Conservation (phyloP, 2,888 invertebrate genomes). For the Nomada ferruginata region DNA sequence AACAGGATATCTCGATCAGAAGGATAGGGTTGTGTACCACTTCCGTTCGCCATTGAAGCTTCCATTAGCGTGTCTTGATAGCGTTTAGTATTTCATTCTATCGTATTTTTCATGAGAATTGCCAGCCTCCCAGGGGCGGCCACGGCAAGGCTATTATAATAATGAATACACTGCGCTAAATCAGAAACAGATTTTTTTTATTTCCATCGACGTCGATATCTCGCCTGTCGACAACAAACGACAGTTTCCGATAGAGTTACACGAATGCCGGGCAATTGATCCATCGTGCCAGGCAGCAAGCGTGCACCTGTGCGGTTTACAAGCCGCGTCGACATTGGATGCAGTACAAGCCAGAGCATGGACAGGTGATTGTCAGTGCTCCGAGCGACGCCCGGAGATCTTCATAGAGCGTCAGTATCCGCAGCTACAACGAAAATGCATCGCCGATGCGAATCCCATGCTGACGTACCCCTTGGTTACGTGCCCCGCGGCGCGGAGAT, state of each 20-base stretch:
- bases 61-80: conserved; percentile 8
- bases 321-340: conserved; percentile 43
- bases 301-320: conserved; percentile 50
- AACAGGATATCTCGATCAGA: conserved; percentile 45
- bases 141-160: neutral
- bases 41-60: conserved; percentile 13
- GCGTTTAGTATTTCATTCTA: neutral
- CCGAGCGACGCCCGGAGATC: conserved; percentile 74
- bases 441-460: conserved; percentile 19
- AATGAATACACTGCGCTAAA: neutral
- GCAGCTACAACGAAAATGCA: conserved; percentile 56
- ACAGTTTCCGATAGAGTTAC: conserved; percentile 37
- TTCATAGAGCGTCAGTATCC: conserved; percentile 67
- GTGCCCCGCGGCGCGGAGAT: conserved; percentile 7
- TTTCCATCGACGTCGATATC: neutral
- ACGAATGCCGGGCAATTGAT: conserved; percentile 58
- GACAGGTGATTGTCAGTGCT: conserved; percentile 83
- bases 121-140: neutral
- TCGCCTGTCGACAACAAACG: neutral
- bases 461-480: conserved; percentile 7
- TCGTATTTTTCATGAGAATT: neutral
- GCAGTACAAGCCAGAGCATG: conserved; percentile 73
- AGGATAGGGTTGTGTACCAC: conserved; percentile 5
- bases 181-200: neutral
- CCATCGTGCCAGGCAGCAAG: conserved; percentile 33